Percentiles rank a stretch among this genome's conserved stretches.
Conservation (phyloP, 2,888 invertebrate genomes). For the Drosophila barbarae region DNA sequence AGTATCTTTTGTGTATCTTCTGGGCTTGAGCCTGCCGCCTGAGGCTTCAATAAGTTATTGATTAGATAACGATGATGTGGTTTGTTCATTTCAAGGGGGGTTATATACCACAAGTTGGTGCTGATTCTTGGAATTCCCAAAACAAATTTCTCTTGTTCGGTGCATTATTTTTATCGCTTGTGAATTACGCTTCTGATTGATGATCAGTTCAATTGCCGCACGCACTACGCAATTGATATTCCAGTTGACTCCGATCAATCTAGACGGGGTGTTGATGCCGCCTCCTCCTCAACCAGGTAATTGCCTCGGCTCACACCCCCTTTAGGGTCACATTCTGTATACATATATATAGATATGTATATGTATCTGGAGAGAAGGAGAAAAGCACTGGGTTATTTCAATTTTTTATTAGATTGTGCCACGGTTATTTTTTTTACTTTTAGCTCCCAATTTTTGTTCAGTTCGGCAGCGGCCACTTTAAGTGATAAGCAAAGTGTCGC, state of each 20-base stretch:
- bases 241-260: slow-evolving; percentile 38
- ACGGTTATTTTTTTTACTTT: slow-evolving; percentile 35
- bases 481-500: slow-evolving; percentile 65
- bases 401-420: slow-evolving; percentile 38
- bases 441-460: slow-evolving; percentile 20
- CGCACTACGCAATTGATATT: slow-evolving; percentile 36
- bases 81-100: not conserved
- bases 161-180: slow-evolving; percentile 36
- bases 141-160: slow-evolving; percentile 27
- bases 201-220: slow-evolving; percentile 37
- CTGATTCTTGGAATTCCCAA: slow-evolving; percentile 30
- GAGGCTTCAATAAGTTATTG: not conserved
- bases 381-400: slow-evolving; percentile 13
- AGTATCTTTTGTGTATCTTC: slow-evolving; percentile 12
- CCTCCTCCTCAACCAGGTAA: slow-evolving; percentile 22
- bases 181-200: slow-evolving; percentile 29
- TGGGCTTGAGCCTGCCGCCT: slow-evolving; percentile 18
- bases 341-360: not conserved
- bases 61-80: slow-evolving; percentile 21
- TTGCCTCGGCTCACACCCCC: slow-evolving; percentile 21
- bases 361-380: not conserved
- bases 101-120: not conserved
- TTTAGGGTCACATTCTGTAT: not conserved
- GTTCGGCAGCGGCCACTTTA: slow-evolving; percentile 59
- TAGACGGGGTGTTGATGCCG: slow-evolving; percentile 11